Evolutionary conservation across 2,113 vertebrate genomes (phyloP).

Genomic region (Mesembrinibis cayennensis): DNA sequence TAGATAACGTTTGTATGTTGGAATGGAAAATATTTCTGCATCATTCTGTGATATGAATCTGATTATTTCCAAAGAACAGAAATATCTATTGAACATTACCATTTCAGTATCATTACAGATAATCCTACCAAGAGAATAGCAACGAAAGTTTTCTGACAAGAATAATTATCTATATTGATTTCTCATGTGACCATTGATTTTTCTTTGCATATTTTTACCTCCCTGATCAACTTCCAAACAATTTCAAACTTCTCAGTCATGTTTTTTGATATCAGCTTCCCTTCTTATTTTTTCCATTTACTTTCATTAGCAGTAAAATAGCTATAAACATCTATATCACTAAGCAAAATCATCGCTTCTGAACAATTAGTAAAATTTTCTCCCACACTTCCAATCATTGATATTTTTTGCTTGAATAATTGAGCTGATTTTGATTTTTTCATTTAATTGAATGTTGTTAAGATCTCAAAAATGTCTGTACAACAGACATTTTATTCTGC

Average conservation of each 20-base stretch:
- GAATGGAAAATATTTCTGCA: not conserved
- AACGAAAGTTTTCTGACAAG: not conserved
- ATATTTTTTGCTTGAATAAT: not conserved
- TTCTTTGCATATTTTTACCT: not conserved
- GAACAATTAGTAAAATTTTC: not conserved
- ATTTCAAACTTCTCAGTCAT: not conserved
- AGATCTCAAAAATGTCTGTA: not conserved
- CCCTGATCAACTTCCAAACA: not conserved
- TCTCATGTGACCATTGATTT: not conserved
- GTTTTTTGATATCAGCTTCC: not conserved
- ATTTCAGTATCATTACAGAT: not conserved
- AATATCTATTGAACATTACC: not conserved
- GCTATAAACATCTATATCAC: not conserved
- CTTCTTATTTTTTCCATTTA: not conserved
- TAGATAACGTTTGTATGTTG: not conserved
- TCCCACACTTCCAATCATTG: not conserved
- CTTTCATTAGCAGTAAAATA: not conserved
- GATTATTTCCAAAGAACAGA: not conserved
- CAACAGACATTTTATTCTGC: not conserved
- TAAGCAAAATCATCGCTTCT: too few relatives aligned
- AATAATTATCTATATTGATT: not conserved
- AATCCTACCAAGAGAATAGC: not conserved
- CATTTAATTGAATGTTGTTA: not conserved
- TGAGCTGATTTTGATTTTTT: not conserved
- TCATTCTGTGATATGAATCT: not conserved